Evolutionary conservation across 1,140 invertebrate genomes (phyloP).

Genomic region (Sinella curviseta): DNA sequence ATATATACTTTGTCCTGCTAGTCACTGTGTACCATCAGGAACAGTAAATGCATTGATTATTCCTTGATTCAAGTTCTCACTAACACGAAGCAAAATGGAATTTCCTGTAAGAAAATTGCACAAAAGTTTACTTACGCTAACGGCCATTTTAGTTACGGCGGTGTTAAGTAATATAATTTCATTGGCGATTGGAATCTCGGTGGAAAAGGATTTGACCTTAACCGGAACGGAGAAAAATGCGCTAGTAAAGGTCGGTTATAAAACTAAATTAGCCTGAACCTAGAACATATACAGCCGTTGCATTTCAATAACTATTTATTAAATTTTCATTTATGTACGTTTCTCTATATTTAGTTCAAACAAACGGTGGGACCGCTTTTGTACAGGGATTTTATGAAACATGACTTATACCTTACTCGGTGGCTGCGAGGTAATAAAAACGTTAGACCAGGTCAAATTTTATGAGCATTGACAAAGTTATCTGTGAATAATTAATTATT

Average conservation of each 20-base stretch:
- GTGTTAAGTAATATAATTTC: neutral
- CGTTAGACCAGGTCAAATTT: too few species aligned
- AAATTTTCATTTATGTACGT: neutral
- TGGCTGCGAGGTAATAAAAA: neutral
- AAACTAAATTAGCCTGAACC: neutral
- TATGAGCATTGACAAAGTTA: too few species aligned
- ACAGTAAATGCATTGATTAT: too few species aligned
- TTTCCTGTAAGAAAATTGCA: neutral
- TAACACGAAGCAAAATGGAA: neutral
- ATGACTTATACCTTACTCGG: neutral
- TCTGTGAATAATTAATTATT: too few species aligned
- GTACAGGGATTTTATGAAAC: neutral
- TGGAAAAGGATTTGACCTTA: neutral
- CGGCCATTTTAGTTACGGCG: neutral
- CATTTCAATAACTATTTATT: too few species aligned
- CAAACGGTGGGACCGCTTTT: neutral
- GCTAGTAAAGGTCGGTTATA: neutral
- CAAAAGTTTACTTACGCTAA: neutral
- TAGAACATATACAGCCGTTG: too few species aligned
- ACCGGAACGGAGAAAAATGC: neutral
- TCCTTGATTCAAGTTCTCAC: neutral
- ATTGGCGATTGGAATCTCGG: neutral
- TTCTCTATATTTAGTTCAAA: neutral
- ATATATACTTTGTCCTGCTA: too few species aligned
- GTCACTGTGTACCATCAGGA: too few species aligned